Evolutionary conservation across 2,797 vertebrate genomes (phyloP), one percentile per base, ranked within the genome.

Genomic region (Sandelia bainsii): DNA sequence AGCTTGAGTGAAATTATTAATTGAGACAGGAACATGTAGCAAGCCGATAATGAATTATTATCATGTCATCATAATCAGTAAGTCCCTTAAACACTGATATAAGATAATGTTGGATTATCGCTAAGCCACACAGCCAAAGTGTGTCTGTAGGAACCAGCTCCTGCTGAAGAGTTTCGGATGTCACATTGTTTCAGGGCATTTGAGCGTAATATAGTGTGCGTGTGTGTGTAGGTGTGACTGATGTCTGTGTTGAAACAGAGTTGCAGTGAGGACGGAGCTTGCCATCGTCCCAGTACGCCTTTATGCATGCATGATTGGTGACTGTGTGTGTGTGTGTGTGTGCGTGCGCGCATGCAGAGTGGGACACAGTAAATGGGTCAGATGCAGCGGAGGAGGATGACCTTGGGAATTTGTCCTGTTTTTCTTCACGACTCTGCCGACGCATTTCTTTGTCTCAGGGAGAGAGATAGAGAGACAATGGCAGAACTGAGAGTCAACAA

Each of bases 391-490:
- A 88, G 88, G 80, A 87, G 76, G 79, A 83, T 80, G 91, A 93
- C 93, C 91, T 94, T 94, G 92, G 89, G 91, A 90, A 90, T 93
- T 86, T 89, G 91, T 92, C 92, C 88, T 92, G 87, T 84, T 87
- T 88, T 86, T 85, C 79, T 77, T 66, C 66, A 79, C 69, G 63
- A 77, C 76, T 80, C 56, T 79, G 68, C 77, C 45, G 60, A 59
- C 23, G 14, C 69, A 23, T 52, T 75, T 77, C 76, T 90, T 86
- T 88, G 85, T 89, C 75, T 87, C 62, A 25, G 48, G 42, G 58
- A 66, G 46, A 60, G 49, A 62, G 53, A 49, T 56, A 51, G 56
- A 60, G 57, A 29, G 32, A 25, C 10, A 34, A 8, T 20, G 57
- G 20, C 19, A 8, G 32, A 57, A 27, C 40, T 7, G 12, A 40